Evolutionary conservation across 2,113 vertebrate species (phyloP).

Genomic region (Todiramphus saurophagus): DNA sequence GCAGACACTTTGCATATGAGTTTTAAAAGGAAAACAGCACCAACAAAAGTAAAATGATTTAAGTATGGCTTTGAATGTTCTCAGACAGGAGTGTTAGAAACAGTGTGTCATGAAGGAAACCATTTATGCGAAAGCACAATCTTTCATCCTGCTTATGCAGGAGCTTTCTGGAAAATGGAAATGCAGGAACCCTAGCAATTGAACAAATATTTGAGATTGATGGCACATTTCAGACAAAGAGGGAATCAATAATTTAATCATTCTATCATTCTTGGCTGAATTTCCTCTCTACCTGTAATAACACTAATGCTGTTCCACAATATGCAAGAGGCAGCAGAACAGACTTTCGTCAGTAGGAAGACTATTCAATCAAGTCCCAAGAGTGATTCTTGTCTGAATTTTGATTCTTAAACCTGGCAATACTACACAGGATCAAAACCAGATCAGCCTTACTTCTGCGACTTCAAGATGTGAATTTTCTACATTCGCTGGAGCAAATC

Average conservation of each 20-base stretch:
- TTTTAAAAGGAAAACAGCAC: not conserved
- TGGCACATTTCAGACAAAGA: not conserved
- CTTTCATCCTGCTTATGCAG: not conserved
- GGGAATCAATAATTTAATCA: constrained; percentile 40
- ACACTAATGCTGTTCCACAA: not conserved
- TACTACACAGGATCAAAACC: not conserved
- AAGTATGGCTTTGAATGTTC: not conserved
- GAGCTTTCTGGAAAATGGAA: constrained; percentile 24
- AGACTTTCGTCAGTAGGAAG: not conserved
- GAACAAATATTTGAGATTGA: constrained; percentile 26
- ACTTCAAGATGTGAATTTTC: not conserved
- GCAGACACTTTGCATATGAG: not conserved
- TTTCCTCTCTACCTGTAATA: not conserved
- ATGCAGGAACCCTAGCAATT: not conserved
- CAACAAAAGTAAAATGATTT: not conserved
- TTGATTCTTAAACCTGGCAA: not conserved
- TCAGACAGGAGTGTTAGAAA: not conserved
- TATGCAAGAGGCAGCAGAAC: not conserved
- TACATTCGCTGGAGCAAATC: not conserved
- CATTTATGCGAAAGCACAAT: not conserved
- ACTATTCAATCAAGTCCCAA: not conserved
- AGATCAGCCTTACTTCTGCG: not conserved
- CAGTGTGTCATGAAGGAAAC: not conserved
- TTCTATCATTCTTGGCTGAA: constrained; percentile 2
- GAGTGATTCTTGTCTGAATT: not conserved